These are phyloP conservation scores for Bellardia pandia DNA, from an alignment of 2,888 invertebrate species.

Conservation along the genomic window DNA sequence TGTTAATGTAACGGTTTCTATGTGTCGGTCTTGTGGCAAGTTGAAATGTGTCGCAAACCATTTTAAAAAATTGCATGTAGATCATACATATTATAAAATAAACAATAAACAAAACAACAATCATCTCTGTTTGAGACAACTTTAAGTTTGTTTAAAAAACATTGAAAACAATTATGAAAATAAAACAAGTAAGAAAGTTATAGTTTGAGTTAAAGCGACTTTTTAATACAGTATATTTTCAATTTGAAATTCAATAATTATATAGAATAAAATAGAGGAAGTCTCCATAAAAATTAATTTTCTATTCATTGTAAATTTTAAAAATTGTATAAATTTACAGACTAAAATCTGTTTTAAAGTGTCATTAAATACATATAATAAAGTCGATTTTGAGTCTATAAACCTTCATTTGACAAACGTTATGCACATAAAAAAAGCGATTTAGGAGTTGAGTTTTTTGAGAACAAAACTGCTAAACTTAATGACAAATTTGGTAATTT, in stretches of 20 bases:
- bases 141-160: slow-evolving; percentile 37
- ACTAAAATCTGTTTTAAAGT: too few relatives aligned
- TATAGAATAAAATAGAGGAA: too few relatives aligned
- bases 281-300: too few relatives aligned
- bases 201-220: not conserved
- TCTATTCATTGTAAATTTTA: too few relatives aligned
- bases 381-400: too few relatives aligned
- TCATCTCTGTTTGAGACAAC: slow-evolving; percentile 23
- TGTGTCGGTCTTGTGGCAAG: slow-evolving; percentile 34
- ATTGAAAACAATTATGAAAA: slow-evolving; percentile 22
- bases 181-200: slow-evolving; percentile 14
- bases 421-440: too few relatives aligned
- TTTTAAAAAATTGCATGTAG: slow-evolving; percentile 49
- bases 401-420: too few relatives aligned
- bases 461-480: too few relatives aligned
- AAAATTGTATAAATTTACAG: too few relatives aligned
- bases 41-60: slow-evolving; percentile 67
- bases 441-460: too few relatives aligned
- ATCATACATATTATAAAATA: slow-evolving; percentile 29
- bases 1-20: slow-evolving; percentile 41
- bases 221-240: not conserved
- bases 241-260: not conserved
- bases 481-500: too few relatives aligned
- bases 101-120: slow-evolving; percentile 26
- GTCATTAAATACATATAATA: too few relatives aligned